Evolutionary conservation across 2,797 vertebrate genomes (phyloP), one percentile per base, ranked within the genome.

Genomic region (Macrochelys suwanniensis): DNA sequence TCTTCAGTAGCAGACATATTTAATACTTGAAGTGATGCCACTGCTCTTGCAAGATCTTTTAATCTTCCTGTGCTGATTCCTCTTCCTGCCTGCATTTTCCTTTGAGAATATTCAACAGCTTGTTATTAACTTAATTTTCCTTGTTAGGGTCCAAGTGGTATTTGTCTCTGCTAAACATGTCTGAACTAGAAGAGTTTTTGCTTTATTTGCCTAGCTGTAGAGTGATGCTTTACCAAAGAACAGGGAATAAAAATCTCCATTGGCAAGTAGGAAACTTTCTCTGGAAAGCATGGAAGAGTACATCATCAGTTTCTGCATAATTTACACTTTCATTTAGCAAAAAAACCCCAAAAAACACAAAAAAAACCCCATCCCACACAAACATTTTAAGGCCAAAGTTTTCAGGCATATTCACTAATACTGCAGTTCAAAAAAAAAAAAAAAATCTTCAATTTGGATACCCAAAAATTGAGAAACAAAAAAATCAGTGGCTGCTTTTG

Each of bases 131-230:
- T 33, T 47, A 28, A n/a, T 31, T 79, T 11, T 76, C 80, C 26
- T 82, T 90, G 65, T 11, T 87, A 92, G 80, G 45, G 71, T 8
- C 42, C 11, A 78, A 84, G 17, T 28, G 77, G 59, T 71, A 71
- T 71, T 23, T 42, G 68, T 37, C 10, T 71, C n/a, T 37, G 68
- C 37, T 71, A 71, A 71, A 42, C 23, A 84, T 91, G 31, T 61
- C 59, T 16, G 28, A 61, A 61, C 31, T 33, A 61, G 59, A 61
- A 61, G 89, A 87, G 51, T 80, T 84, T 92, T 87, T 78, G 81
- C 21, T 93, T 87, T 31, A 65, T 59, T 78, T 95, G 54, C 74
- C 42, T 80, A 68, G 74, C 47, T 92, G 82, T 71, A 87, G 83
- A 90, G 65, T 59, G n/a, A 85, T 3, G 10, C 9, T 84, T 23